These are phyloP conservation scores for Diplazon laetatorius DNA, from an alignment of 2,888 invertebrate genomes.

Conservation along the genomic window DNA sequence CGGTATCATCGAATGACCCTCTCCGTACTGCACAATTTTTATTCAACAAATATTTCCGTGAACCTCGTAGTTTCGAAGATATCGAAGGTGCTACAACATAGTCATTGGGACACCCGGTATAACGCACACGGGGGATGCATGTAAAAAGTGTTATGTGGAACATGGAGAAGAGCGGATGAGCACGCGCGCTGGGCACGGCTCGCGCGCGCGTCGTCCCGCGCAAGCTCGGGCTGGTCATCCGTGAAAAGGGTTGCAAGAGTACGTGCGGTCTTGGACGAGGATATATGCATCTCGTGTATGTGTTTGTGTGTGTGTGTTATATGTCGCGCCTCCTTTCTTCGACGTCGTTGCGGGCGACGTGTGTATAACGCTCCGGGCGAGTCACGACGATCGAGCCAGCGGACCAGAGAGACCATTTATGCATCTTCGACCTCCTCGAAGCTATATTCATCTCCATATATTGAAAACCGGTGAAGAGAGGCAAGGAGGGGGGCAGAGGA, in stretches of 20 bases:
- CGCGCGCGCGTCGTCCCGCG: conserved; percentile 27
- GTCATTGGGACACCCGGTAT: too few relatives aligned
- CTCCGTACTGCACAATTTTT: too few relatives aligned
- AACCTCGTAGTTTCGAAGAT: too few relatives aligned
- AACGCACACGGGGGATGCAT: too few relatives aligned
- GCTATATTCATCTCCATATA: conserved; percentile 42
- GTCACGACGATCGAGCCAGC: conserved; percentile 37
- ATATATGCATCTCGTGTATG: conserved; percentile 21
- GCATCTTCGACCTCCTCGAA: conserved; percentile 41
- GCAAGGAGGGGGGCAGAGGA: too few relatives aligned
- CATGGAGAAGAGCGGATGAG: conserved; percentile 36
- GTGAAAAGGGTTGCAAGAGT: conserved; percentile 36
- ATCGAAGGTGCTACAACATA: too few relatives aligned
- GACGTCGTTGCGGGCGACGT: conserved; percentile 1
- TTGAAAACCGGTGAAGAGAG: conserved; percentile 1
- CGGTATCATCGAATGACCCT: too few relatives aligned
- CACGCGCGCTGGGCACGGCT: conserved; percentile 37
- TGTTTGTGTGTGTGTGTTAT: too few relatives aligned
- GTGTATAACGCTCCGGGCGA: conserved; percentile 24
- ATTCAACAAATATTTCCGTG: too few relatives aligned
- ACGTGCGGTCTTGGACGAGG: conserved; percentile 18
- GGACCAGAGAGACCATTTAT: conserved; percentile 33
- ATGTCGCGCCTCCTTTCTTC: conserved; percentile 28
- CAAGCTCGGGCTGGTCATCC: conserved; percentile 42
- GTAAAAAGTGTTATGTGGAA: not conserved